Evolutionary conservation across 2,113 vertebrate genomes (phyloP), one percentile per base, ranked within the genome.

Genomic region (Perccottus glenii): DNA sequence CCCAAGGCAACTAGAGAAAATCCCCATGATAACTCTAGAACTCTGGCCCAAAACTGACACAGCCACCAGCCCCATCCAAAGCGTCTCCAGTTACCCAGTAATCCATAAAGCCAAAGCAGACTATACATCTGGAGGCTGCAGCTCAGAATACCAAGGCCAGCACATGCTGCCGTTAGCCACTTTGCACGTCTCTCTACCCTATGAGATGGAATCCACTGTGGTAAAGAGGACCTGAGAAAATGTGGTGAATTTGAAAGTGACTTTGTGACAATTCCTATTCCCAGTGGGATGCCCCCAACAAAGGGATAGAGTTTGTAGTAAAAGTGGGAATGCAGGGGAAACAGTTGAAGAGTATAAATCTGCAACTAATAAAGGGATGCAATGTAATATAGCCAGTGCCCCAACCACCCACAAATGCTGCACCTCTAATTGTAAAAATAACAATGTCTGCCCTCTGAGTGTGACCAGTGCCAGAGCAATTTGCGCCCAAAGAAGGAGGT

Each of bases 51-150:
- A 73, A 95, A 94, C 81, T 96, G 95, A 15, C 91, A 91, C 0
- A 87, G 88, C 95, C 95, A 97, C 91, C 96, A 93, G 3, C 93
- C 88, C 94, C 93, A 94, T 5, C 93, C 90, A 70, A 96, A 96
- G 44, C 45, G 90, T 51, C 89, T 87, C n/a, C 90, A 91, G 46
- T 87, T 71, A 1, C 90, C 95, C 9, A 95, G 85, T 9, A 93
- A 70, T 0, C 90, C 94, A n/a, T 95, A 93, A 63, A 96, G 86
- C 96, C 96, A 98, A 59, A 96, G 87, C 0, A 93, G 78, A 0
- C 93, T 89, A 2, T 94, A 94, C 62, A 94, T 81, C 74, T 96
- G 95, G 57, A 96, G 80, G 48, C 92, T 89, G 8, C 93, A 95
- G 56, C 94, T 93, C 0, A 96, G 85, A 43, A 95, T 65, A 9